These are phyloP conservation scores for Aphidius gifuensis DNA, from an alignment of 1,140 invertebrate genomes.

Conservation along the genomic window DNA sequence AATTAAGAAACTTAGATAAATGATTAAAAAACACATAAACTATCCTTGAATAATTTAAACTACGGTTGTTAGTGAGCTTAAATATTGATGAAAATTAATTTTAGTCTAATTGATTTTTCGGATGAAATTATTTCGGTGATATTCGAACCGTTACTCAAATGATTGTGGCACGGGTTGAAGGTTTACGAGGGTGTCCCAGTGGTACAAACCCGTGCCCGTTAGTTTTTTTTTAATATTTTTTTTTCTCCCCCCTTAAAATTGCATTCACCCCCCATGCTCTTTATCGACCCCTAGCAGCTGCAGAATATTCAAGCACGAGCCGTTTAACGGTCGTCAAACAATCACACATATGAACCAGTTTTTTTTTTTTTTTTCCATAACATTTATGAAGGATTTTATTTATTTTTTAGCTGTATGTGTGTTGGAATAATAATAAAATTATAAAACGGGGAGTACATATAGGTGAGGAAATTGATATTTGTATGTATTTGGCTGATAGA, in stretches of 20 bases:
- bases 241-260: background rate
- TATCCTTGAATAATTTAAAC: background rate
- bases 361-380: too few relatives aligned
- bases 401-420: too few relatives aligned
- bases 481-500: too few relatives aligned
- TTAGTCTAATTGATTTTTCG: background rate
- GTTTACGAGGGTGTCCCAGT: conserved; percentile 9
- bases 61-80: too few relatives aligned
- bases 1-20: background rate
- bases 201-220: conserved; percentile 9
- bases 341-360: background rate
- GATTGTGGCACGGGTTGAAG: background rate
- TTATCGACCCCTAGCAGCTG: conserved; percentile 14
- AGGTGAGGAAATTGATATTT: too few relatives aligned
- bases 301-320: conserved; percentile 2
- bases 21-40: too few relatives aligned
- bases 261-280: background rate
- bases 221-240: background rate
- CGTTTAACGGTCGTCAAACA: conserved; percentile 1
- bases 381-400: too few relatives aligned
- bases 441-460: too few relatives aligned
- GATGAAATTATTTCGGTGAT: background rate
- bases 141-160: conserved; percentile 4
- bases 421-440: too few relatives aligned
- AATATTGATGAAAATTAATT: too few relatives aligned